phyloP scores from a whole-genome alignment of 2,888 invertebrate genomes.

The Lasioglossum morio region DNA sequence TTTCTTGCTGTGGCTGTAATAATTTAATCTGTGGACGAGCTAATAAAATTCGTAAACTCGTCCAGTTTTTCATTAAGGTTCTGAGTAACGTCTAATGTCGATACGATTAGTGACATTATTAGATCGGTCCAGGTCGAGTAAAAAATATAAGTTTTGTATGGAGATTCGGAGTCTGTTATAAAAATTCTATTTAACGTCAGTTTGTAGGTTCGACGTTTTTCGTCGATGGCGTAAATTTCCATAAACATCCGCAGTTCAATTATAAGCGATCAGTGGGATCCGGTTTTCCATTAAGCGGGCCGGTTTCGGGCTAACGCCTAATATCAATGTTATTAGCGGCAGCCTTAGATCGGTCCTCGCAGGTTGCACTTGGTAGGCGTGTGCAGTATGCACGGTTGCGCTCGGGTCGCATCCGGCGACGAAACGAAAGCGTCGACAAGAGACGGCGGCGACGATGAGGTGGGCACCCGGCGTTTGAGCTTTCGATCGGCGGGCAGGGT shows the following conservation, averaged over 20 bases:
- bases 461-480: slow-evolving; percentile 66
- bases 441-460: slow-evolving; percentile 44
- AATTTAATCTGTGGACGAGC: no score
- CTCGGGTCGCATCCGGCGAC: slow-evolving; percentile 37
- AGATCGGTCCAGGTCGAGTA: not conserved
- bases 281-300: not conserved
- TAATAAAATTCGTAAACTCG: no score
- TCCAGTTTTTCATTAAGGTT: not conserved
- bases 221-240: not conserved
- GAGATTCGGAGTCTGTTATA: not conserved
- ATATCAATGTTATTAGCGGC: slow-evolving; percentile 50
- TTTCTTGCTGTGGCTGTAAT: no score
- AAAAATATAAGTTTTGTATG: not conserved
- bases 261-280: not conserved
- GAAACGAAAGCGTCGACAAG: slow-evolving; percentile 51
- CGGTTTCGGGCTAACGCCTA: slow-evolving; percentile 17
- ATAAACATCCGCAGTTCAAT: not conserved
- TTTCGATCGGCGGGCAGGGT: slow-evolving; percentile 68
- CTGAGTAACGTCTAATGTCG: slow-evolving; percentile 34
- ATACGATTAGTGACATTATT: slow-evolving; percentile 35
- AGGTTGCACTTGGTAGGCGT: not conserved
- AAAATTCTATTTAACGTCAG: not conserved
- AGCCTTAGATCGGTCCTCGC: slow-evolving; percentile 21
- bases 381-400: slow-evolving; percentile 9
- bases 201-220: not conserved